Conservation (phyloP, 2,113 vertebrate species). For the Rostratula benghalensis region DNA sequence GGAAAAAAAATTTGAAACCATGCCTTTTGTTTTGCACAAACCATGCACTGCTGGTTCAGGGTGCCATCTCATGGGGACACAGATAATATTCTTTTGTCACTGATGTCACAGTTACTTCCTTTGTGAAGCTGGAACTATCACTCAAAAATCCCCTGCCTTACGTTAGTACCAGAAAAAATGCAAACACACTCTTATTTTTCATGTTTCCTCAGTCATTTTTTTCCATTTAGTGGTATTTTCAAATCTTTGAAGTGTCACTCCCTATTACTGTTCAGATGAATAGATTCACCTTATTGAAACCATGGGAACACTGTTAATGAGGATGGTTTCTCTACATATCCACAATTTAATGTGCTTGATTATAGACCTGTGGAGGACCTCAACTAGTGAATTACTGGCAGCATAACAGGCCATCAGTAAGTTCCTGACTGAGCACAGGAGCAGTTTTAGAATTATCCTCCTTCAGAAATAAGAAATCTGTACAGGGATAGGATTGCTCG, state of each 20-base stretch:
- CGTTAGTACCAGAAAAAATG: neutral
- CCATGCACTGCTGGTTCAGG: neutral
- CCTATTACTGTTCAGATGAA: neutral
- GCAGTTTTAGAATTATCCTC: neutral
- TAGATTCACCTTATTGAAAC: neutral
- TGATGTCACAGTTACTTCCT: neutral
- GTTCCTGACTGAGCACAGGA: neutral
- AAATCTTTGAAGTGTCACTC: neutral
- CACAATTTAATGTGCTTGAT: neutral
- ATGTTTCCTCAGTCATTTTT: neutral
- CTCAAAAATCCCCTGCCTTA: neutral
- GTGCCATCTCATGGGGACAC: constrained; percentile 15
- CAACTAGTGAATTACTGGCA: neutral
- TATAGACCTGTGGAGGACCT: neutral
- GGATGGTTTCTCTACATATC: neutral
- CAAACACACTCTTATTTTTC: neutral
- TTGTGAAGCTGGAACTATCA: neutral
- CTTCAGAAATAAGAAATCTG: neutral
- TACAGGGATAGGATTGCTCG: neutral
- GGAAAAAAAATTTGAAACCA: neutral
- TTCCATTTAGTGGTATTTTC: neutral
- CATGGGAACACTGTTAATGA: neutral
- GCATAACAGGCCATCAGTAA: neutral
- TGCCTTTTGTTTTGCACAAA: too few species aligned
- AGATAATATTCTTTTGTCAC: neutral